Evolutionary conservation across 2,113 vertebrate genomes (phyloP), one percentile per base, ranked within the genome.

Genomic region (Chaetops frenatus): DNA sequence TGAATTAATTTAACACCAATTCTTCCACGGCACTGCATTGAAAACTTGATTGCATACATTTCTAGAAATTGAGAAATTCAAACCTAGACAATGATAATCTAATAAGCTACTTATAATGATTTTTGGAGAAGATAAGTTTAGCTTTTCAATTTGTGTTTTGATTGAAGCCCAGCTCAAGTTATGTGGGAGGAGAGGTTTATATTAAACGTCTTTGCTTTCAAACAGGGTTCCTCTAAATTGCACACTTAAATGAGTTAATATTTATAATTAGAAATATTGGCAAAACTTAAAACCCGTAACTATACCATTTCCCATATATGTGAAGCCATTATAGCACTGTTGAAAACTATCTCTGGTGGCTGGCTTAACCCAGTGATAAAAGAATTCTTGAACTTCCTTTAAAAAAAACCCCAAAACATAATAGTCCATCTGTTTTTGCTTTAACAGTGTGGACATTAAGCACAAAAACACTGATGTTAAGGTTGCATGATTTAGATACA

Each of bases 341-440:
- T 91, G 58, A 94, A 81, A 97, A 83, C 72, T 62, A 44, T 91
- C 91, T 47, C 78, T 96, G 81, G 91, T 97, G 82, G 72, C 92
- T 97, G 78, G 83, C 92, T 97, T 95, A 95, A 97, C 42, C 73
- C 53, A 90, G 54, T 15, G 21, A 72, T 90, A 77, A 64, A 88
- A 81, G 62, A 87, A 62, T 95, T 93, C 45, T 77, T 82, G 69
- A 78, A 72, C 58, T 89, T 78, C 53, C 66, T 81, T 88, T 79
- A 13, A 74, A 76, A 84, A 21, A 73, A 65, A 50, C 15, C 28
- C 16, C 42, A 45, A 40, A 54, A 9, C 25, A 35, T 62, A 90
- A 76, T 54, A 28, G 45, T 94, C 88, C 90, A 94, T 97, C 94
- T 97, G 92, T 96, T 98, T 86, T 90, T 94, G 61, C 54, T 77